phyloP scores from a whole-genome alignment of 92 coral and sea anemone genomes.

The Epizoanthus rinbou region DNA sequence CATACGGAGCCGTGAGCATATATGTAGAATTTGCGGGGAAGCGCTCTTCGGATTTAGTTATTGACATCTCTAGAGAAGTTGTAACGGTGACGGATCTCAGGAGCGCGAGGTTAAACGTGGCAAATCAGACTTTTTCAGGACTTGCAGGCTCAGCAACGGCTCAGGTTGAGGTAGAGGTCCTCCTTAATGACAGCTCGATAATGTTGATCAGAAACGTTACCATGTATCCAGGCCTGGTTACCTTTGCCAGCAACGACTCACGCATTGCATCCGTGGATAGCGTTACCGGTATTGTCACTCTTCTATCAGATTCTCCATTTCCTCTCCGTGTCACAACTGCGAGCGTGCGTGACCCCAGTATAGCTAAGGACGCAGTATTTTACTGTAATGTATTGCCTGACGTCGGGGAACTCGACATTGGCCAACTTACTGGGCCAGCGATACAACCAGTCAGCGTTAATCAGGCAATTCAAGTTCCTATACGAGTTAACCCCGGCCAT shows the following conservation, averaged over 20 bases:
- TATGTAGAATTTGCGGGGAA: constrained; percentile 50
- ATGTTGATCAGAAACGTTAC: constrained; percentile 54
- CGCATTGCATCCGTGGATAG: constrained; percentile 45
- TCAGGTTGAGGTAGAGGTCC: constrained; percentile 53
- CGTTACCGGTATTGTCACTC: constrained; percentile 53
- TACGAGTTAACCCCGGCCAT: constrained; percentile 55
- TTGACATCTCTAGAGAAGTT: constrained; percentile 47
- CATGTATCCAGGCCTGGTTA: constrained; percentile 48
- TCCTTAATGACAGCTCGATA: constrained; percentile 61
- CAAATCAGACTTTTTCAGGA: constrained; percentile 60
- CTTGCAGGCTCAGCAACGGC: constrained; percentile 44
- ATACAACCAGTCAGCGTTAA: constrained; percentile 40
- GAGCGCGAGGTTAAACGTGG: constrained; percentile 49
- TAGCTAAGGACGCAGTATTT: constrained; percentile 35
- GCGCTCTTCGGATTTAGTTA: constrained; percentile 42
- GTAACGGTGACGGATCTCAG: constrained; percentile 43
- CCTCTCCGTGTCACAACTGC: constrained; percentile 53
- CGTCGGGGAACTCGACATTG: constrained; percentile 70
- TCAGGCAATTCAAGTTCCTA: constrained; percentile 45
- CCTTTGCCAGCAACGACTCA: constrained; percentile 28
- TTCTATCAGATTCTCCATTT: constrained; percentile 50
- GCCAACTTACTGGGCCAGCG: constrained; percentile 65
- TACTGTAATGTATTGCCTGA: constrained; percentile 68
- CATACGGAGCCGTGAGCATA: constrained; percentile 49
- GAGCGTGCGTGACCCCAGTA: constrained; percentile 27